Evolutionary conservation across 2,797 vertebrate species (phyloP), one percentile per base, ranked within the genome.

Genomic region (Loriculus beryllinus): DNA sequence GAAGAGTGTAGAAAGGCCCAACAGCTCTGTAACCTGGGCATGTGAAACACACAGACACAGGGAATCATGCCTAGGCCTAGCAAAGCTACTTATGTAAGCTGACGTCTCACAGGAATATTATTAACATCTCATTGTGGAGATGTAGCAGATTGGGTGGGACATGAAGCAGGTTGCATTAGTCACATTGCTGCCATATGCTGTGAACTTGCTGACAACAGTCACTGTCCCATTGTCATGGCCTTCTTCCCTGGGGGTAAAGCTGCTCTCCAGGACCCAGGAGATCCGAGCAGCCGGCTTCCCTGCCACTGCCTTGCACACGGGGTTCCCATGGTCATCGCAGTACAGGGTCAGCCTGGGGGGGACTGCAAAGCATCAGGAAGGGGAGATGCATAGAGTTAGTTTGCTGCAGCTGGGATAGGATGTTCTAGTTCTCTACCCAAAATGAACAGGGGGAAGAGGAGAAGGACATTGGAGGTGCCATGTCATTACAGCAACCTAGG

Each of bases 241-340:
- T 39, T 86, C 14, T 7, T 59, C 7, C 47, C 21, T 3, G 10
- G 29, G 59, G 21, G 4, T 45, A 79, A 67, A 95, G 12, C 35
- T 39, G 51, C 91, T 75, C 19, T 16, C 57, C 8, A 74, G 95
- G 12, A 1, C 23, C 98, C 97, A 98, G 0, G 4, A 94, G 85
- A 98, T 80, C 43, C 11, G 49, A 4, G 98, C 97, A 39, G 85
- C 91, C 0, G 97, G 97, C 63, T 94, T 97, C 57, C 96, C 96
- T 5, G 59, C 85, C 1, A 3, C 62, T 18, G 97, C 97, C 82
- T 95, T 5, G 7, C 98, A 98, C 39, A 95, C 37, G 1, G 10
- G n/a, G 43, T 20, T 91, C 47, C 88, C 63, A 0, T 71, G 77
- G 12, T 31, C 7, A 0, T 31, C 76, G 14, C 17, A 45, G 71